Percentiles rank a stretch among this genome's conserved stretches.
These are phyloP conservation scores for Otolemur crassicaudatus DNA, from an alignment of 2,797 vertebrate species.

Conservation along the genomic window DNA sequence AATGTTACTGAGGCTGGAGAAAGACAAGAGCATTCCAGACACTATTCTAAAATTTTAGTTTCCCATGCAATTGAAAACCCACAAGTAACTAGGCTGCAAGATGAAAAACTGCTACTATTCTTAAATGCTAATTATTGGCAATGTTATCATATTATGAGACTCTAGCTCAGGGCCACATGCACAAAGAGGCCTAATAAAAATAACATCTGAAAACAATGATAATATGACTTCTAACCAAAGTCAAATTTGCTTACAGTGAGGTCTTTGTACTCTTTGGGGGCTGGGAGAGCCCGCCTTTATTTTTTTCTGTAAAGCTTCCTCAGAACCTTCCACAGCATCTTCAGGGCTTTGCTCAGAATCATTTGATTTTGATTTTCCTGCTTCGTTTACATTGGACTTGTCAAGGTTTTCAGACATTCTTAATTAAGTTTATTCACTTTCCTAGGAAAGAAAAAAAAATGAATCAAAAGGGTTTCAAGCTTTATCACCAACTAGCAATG, in stretches of 20 bases:
- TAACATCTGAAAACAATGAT: neutral
- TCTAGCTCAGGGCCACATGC: neutral
- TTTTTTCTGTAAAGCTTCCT: conserved; percentile 88
- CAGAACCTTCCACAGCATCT: conserved; percentile 82
- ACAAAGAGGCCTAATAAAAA: conserved; percentile 48
- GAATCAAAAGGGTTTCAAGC: conserved; percentile 30
- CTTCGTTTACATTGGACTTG: conserved; percentile 85
- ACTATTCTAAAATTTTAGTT: conserved; percentile 50
- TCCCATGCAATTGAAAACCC: conserved; percentile 38
- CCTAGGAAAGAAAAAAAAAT: conserved; percentile 62
- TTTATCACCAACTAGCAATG: neutral
- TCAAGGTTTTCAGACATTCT: conserved; percentile 94
- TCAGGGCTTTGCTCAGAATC: conserved; percentile 83
- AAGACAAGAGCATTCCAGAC: neutral
- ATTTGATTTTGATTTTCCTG: conserved; percentile 82
- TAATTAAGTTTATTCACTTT: conserved; percentile 65
- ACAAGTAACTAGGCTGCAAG: neutral
- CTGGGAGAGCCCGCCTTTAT: conserved; percentile 87
- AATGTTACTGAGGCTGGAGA: neutral
- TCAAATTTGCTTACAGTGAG: conserved; percentile 90
- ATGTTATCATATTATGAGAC: neutral
- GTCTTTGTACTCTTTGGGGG: conserved; percentile 85
- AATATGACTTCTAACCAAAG: neutral
- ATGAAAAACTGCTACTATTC: neutral
- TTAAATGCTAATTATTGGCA: conserved; percentile 3